Evolutionary conservation across 2,888 invertebrate species (phyloP), one percentile per base, ranked within the genome.

Genomic region (Heliconius erato): DNA sequence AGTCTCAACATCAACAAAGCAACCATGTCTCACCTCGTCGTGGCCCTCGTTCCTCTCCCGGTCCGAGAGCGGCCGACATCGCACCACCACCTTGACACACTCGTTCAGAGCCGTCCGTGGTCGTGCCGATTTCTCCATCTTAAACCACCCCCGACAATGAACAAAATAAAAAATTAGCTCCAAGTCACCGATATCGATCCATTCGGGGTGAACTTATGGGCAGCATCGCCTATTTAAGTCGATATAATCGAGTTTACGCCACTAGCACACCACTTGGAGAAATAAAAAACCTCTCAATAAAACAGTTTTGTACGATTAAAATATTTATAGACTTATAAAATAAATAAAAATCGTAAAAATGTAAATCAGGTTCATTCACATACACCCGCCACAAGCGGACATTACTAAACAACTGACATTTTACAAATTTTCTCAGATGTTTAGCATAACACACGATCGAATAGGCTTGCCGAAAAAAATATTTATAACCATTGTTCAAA

Each of bases 71-170:
- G 99, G 99, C 81, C 99, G 97, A 96, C 99, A 99, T 91, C 99
- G 96, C 81, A 99, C 99, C 87, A 99, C 98, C 86, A 99, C 99
- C 96, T 99, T 99, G 84, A 99, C 99, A 90, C 98, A 98, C 95
- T 99, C 99, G 91, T 98, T 97, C 85, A 96, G 95, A 87, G 96
- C 95, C 85, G 96, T 96, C 90, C 95, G 93, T 84, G 96, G 96
- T 88, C 96, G 92, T 85, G 93, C 93, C 76, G 95, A 93, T 92
- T 95, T 96, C 91, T 96, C 96, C 96, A 96, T 96, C 88, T 89
- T 92, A 89, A 79, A 88, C 88, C 88, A 91, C 91, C 91, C 91
- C 71, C 89, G 87, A 87, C 84, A 88, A 88, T 88, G 87, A 89
- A 88, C 89, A 88, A 90, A 89, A 91, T 89, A 89, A 89, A 90